Evolutionary conservation across 2,113 vertebrate species (phyloP).

Genomic region (Kobus ellipsiprymnus): DNA sequence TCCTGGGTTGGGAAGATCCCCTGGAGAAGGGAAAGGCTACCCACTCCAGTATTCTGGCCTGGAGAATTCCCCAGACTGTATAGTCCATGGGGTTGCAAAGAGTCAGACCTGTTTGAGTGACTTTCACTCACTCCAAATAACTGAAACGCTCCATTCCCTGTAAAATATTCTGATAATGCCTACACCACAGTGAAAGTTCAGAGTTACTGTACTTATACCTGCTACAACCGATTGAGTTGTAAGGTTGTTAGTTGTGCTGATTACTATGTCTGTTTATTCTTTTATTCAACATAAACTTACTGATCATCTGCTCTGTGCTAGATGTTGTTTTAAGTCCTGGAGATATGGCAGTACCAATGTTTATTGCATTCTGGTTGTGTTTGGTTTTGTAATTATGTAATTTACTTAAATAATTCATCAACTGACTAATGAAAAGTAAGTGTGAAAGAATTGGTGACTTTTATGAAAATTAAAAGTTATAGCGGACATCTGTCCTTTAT

Average conservation of each 20-base stretch:
- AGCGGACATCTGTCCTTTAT: not conserved
- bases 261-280: not conserved
- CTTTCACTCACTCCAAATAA: not conserved
- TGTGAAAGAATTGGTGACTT: not conserved
- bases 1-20: not conserved
- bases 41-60: not conserved
- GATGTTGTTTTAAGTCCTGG: not conserved
- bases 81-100: not conserved
- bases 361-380: not conserved
- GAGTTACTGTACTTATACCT: not conserved
- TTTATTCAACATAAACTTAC: not conserved
- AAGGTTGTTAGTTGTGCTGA: not conserved
- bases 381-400: not conserved
- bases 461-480: not conserved
- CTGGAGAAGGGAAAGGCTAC: not conserved
- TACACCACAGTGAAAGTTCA: not conserved
- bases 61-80: not conserved
- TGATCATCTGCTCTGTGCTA: not conserved
- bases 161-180: not conserved
- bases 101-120: rapidly evolving
- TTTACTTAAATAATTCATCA: not conserved
- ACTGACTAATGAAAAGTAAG: not conserved
- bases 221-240: not conserved
- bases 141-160: not conserved
- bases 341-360: not conserved